These are phyloP conservation scores for Coelinius sp. DNA, from an alignment of 2,888 invertebrate genomes.

Conservation along the genomic window DNA sequence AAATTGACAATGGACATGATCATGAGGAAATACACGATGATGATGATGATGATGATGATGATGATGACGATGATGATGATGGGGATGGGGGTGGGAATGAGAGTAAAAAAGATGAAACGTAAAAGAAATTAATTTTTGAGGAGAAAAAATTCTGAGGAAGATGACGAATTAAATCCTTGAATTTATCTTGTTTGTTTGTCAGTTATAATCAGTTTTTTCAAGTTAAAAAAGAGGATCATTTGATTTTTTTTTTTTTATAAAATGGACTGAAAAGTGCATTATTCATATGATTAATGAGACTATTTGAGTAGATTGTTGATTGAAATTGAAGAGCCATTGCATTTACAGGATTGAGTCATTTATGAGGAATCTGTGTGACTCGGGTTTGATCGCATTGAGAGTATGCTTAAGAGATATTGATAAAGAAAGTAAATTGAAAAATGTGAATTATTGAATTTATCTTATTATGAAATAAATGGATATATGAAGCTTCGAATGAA, in stretches of 20 bases:
- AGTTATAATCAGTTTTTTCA: too few species aligned
- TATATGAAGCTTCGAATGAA: neutral
- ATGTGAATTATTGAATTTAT: neutral
- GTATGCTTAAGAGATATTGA: neutral
- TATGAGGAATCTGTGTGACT: slow-evolving; percentile 11
- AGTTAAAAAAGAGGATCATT: neutral
- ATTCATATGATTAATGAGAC: neutral
- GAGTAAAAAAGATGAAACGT: slow-evolving; percentile 13
- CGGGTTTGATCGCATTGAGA: neutral
- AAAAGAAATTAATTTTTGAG: slow-evolving; percentile 1
- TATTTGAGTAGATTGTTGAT: neutral
- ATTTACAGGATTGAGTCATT: slow-evolving; percentile 45
- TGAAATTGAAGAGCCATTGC: slow-evolving; percentile 34
- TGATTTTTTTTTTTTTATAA: neutral
- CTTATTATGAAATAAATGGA: neutral
- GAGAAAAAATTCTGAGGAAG: neutral
- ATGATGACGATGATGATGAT: slow-evolving; percentile 1
- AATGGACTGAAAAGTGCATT: slow-evolving; percentile 10
- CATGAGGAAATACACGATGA: neutral
- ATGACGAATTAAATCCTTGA: too few species aligned
- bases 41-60: slow-evolving; percentile 8
- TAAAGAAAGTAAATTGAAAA: neutral
- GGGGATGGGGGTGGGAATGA: slow-evolving; percentile 18
- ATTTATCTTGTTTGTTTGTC: neutral
- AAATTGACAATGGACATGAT: slow-evolving; percentile 37